phyloP scores from a whole-genome alignment of 2,888 invertebrate genomes.

The Mythimna pallens region DNA sequence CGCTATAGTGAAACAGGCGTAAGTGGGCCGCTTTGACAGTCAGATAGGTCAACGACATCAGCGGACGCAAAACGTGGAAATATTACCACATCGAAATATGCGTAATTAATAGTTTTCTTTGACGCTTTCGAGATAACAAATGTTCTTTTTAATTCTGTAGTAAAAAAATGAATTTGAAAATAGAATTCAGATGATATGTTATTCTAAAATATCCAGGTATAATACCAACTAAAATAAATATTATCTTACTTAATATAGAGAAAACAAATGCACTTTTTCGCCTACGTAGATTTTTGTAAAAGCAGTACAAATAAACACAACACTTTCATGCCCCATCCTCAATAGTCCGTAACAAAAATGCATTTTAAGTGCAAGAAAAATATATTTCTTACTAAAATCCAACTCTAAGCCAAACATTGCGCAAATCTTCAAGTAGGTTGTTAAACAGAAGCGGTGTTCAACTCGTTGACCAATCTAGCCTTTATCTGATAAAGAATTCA shows the following conservation, averaged over 20 bases:
- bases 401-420: slow-evolving; percentile 30
- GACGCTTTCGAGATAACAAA: slow-evolving; percentile 18
- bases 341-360: slow-evolving; percentile 15
- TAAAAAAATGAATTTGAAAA: background rate
- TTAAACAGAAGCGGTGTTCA: slow-evolving; percentile 49
- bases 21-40: slow-evolving; percentile 52
- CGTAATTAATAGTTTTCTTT: slow-evolving; percentile 38
- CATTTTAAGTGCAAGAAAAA: slow-evolving; percentile 32
- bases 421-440: slow-evolving; percentile 47
- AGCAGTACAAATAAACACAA: background rate
- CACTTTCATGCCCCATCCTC: slow-evolving; percentile 29
- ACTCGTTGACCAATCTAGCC: slow-evolving; percentile 52
- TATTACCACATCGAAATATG: slow-evolving; percentile 48
- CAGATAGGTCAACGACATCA: slow-evolving; percentile 64
- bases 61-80: slow-evolving; percentile 48
- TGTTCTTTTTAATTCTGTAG: background rate
- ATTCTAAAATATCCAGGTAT: background rate
- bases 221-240: background rate
- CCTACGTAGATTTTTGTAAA: background rate
- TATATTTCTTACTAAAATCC: slow-evolving; percentile 17
- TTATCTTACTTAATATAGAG: background rate
- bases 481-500: slow-evolving; percentile 55
- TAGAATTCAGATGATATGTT: background rate
- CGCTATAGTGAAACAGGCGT: slow-evolving; percentile 24
- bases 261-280: background rate